Evolutionary conservation across 2,113 vertebrate genomes (phyloP), one percentile per base, ranked within the genome.

Genomic region (Gasterosteus aculeatus): DNA sequence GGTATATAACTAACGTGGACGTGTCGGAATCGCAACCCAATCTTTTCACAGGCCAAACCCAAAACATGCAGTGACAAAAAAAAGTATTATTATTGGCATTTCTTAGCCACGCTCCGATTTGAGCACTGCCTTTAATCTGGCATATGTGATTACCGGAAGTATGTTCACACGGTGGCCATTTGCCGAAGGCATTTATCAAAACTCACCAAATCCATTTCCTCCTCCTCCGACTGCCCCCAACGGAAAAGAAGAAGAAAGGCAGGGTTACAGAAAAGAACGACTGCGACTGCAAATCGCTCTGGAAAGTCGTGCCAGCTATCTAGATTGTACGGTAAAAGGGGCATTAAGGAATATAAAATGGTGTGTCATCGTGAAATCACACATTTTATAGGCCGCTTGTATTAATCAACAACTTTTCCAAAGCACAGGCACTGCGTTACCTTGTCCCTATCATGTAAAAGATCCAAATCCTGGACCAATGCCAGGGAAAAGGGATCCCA

Each of bases 151-250:
- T 74, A 87, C 77, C 35, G 18, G 80, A 86, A 79, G 82, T 76
- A 31, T 72, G 89, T 89, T 85, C 72, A 80, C 79, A 84, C 82
- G 72, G 78, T 70, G 87, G 83, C 87, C 76, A 84, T 80, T 84
- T 82, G 72, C 75, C 64, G 85, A 87, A 87, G 81, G 88, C 83
- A 88, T 87, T 90, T 81, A 66, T 86, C 93, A 85, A 86, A 93
- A 98, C 97, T 99, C 96, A 99, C 97, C 97, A 98, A 95, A 92
- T 97, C 96, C 95, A 98, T 97, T 93, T 98, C 97, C 94, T 98
- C 97, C 93, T 98, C 97, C 95, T 98, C 97, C 87, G 96, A 96
- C 97, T 99, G 97, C 92, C 94, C 94, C 93, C 95, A 78, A 94
- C 93, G 95, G 94, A 96, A 91, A 82, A 89, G 80, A 89, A 88